phyloP scores from a whole-genome alignment of 2,797 vertebrate species.

The Dicrostonyx torquatus region DNA sequence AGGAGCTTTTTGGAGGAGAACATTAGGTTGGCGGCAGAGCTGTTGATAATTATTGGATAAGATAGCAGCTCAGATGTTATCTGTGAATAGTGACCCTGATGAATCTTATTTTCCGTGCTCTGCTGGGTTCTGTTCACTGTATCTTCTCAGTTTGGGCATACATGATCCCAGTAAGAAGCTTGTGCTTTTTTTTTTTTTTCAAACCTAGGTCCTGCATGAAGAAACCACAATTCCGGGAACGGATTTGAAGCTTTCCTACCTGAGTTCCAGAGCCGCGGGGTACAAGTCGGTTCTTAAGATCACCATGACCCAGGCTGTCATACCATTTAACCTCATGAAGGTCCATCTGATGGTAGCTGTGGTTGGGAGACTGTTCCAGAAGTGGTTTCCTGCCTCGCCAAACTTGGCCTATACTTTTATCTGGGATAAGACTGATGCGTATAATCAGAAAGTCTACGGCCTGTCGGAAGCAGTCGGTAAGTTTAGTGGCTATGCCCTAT shows the following conservation, averaged over 20 bases:
- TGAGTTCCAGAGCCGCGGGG: constrained; percentile 97
- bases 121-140: not conserved
- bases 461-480: constrained; percentile 97
- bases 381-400: constrained; percentile 97
- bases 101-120: not conserved
- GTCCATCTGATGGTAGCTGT: constrained; percentile 99
- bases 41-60: constrained; percentile 1
- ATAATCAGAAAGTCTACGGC: constrained; percentile 97
- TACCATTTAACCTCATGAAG: constrained; percentile 98
- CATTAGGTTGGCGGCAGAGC: not conserved
- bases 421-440: constrained; percentile 99
- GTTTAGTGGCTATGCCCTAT: constrained; percentile 77
- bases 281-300: constrained; percentile 99
- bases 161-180: not conserved
- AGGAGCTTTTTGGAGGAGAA: constrained; percentile 10
- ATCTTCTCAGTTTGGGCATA: not conserved
- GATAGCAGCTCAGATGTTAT: not conserved
- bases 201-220: constrained; percentile 95
- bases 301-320: constrained; percentile 94
- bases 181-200: constrained; percentile 1
- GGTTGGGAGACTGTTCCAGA: constrained; percentile 98
- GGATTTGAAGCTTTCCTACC: constrained; percentile 95
- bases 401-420: constrained; percentile 98
- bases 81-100: not conserved
- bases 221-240: constrained; percentile 97